Evolutionary conservation across 2,797 vertebrate species (phyloP).

Genomic region (Spheniscus humboldti): DNA sequence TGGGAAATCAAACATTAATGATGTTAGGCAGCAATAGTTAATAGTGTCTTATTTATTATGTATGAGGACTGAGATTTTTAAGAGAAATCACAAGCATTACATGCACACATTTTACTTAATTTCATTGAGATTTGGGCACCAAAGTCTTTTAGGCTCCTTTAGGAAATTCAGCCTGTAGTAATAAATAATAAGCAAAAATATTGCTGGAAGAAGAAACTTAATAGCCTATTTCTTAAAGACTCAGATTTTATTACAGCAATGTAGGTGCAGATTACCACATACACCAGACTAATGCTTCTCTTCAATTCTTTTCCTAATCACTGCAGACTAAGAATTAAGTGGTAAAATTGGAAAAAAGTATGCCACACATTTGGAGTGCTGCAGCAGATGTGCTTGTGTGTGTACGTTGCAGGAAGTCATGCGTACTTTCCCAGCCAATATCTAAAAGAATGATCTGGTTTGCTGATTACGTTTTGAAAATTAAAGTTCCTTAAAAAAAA

Average conservation of each 20-base stretch:
- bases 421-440: neutral
- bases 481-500: neutral
- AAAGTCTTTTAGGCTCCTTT: neutral
- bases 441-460: neutral
- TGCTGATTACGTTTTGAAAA: neutral
- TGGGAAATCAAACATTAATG: conserved; percentile 4
- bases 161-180: neutral
- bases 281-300: neutral
- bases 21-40: neutral
- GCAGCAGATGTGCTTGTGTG: neutral
- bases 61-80: neutral
- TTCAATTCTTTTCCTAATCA: neutral
- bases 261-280: neutral
- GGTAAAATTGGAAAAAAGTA: neutral
- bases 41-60: conserved; percentile 28
- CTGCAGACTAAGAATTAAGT: neutral
- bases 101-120: neutral
- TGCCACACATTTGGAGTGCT: neutral
- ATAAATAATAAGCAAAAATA: conserved; percentile 13
- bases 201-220: neutral
- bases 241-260: neutral
- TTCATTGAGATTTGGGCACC: neutral
- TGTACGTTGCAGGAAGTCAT: neutral
- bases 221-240: neutral
- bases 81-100: neutral